Conservation (phyloP, 2,797 vertebrate genomes). For the Cryptoblepharus egeriae region DNA sequence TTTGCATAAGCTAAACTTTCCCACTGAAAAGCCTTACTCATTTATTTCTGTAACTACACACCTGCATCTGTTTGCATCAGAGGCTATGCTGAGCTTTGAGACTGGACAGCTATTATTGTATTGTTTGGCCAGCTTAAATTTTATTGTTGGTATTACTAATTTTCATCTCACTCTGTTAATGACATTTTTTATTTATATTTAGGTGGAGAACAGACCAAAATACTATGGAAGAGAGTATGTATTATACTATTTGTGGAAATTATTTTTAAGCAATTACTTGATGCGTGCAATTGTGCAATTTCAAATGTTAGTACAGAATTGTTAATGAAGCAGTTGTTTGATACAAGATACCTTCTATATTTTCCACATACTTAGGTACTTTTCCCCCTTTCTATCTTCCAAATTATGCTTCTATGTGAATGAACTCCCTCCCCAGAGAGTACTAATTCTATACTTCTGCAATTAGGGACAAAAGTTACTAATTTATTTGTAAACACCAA, state of each 20-base stretch:
- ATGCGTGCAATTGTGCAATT: neutral
- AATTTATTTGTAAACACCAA: neutral
- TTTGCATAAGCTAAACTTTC: neutral
- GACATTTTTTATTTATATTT: conserved; percentile 52
- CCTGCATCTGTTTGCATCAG: neutral
- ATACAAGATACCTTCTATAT: conserved; percentile 6
- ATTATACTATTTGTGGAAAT: conserved; percentile 65
- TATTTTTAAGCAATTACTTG: conserved; percentile 43
- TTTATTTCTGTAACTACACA: neutral
- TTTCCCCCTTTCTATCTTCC: neutral
- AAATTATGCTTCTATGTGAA: neutral
- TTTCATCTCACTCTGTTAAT: conserved; percentile 34
- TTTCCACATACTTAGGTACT: conserved; percentile 1
- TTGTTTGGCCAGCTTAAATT: conserved; percentile 30
- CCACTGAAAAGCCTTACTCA: neutral
- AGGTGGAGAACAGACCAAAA: conserved; percentile 97
- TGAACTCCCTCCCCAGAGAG: conserved; percentile 1
- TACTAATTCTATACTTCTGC: neutral
- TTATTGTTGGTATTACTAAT: conserved; percentile 42
- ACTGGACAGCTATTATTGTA: neutral
- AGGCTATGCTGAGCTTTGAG: neutral
- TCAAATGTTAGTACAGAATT: conserved; percentile 38
- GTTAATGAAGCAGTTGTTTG: conserved; percentile 7
- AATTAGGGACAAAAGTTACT: neutral
- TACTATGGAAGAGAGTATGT: conserved; percentile 99